Evolutionary conservation across 2,113 vertebrate genomes (phyloP).

Genomic region (Raja brachyura): DNA sequence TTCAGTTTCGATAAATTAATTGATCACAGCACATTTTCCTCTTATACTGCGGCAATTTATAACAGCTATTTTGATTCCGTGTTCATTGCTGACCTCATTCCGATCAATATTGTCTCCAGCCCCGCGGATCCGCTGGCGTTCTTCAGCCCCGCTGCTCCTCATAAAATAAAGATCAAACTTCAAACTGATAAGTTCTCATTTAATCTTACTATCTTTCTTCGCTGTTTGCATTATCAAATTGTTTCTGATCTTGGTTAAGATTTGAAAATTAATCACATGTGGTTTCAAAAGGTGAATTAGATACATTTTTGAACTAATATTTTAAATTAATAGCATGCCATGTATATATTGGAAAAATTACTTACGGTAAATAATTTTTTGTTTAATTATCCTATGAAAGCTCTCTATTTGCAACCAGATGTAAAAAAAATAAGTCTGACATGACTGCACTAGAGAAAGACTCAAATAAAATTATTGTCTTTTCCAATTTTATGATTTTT

Average conservation of each 20-base stretch:
- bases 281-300: slow-evolving; percentile 4
- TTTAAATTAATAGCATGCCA: not conserved
- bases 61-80: no score
- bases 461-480: not conserved
- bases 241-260: not conserved
- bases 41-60: no score
- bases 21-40: no score
- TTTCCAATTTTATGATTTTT: not conserved
- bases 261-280: not conserved
- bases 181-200: no score
- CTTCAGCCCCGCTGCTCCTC: no score
- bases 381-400: not conserved
- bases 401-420: not conserved
- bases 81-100: no score
- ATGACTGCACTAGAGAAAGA: not conserved
- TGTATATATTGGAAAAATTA: slow-evolving; percentile 19
- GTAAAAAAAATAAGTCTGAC: not conserved
- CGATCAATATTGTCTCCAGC: no score
- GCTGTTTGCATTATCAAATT: not conserved
- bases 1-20: no score
- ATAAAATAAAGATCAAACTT: no score
- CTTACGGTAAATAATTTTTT: not conserved
- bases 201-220: not conserved
- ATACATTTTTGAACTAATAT: not conserved
- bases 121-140: no score